Evolutionary conservation across 2,888 invertebrate species (phyloP), one percentile per base, ranked within the genome.

Genomic region (Drosophila mimetica): DNA sequence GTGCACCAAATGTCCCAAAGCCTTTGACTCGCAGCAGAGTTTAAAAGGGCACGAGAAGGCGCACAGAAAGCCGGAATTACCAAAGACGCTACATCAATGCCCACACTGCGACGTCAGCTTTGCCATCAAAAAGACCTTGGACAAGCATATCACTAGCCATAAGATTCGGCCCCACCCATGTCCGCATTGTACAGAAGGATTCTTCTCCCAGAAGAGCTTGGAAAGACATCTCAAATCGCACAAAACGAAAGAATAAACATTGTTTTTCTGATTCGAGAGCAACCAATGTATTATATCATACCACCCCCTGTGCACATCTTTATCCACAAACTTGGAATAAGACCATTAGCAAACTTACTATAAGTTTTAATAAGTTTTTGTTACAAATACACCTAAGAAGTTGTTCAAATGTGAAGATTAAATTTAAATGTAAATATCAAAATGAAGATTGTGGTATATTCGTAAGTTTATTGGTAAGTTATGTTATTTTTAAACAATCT

Each of bases 401-500:
- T 11, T 18, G 16, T 18, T 13, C 18, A 7, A 16, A 14, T n/a
- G 3, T 4, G 1, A 46, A 9, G 2, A 30, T 7, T 30, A 30
- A 18, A 30, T 46, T 30, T 11, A 16, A 46, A 13, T 25, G 18
- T n/a, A 14, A 20, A 4, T 50, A 2, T 32, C 5, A 32, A 41
- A 16, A 32, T 9, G 1, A 32, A 2, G 5, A 9, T 9, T 59
- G 44, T 41, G 14, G 42, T 61, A 55, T 71, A 52, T 28, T 64
- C 57, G 22, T 50, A 44, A 36, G 60, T 85, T 86, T 86, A 86
- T 86, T 84, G 65, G 65, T 76, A 86, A 69, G 52, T 72, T 81
- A 79, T 73, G 52, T 61, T 67, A 69, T 71, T 80, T 86, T 80
- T 86, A 85, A 78, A 83, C 80, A 85, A 87, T 86, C 79, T 84